Percentiles rank a stretch among this genome's conserved stretches.
Conservation (phyloP, 2,797 vertebrate species). For the Artibeus jamaicensis region DNA sequence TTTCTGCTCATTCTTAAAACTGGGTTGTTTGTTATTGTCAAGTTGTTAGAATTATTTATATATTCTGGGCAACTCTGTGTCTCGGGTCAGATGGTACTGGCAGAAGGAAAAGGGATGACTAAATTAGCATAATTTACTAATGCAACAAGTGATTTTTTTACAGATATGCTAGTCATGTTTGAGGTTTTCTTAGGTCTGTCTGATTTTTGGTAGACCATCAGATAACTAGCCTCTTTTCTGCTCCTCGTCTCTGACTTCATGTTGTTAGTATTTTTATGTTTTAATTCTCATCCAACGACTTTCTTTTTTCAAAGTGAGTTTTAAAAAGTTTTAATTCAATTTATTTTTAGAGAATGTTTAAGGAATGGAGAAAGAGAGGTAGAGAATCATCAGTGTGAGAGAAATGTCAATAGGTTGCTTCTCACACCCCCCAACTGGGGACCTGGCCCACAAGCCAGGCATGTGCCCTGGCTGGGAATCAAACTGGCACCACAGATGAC, state of each 20-base stretch:
- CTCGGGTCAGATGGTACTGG: background rate
- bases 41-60: background rate
- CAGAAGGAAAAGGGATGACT: background rate
- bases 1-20: background rate
- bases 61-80: background rate
- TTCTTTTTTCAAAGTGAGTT: no score
- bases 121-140: background rate
- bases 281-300: background rate
- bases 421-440: no score
- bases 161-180: background rate
- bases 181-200: background rate
- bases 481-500: no score
- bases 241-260: background rate
- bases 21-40: background rate
- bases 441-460: no score
- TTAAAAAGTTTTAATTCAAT: no score
- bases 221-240: background rate
- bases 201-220: background rate
- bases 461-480: no score
- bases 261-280: background rate
- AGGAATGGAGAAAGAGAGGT: no score
- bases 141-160: background rate
- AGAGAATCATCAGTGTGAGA: no score
- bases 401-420: no score
- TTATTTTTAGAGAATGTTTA: no score